Evolutionary conservation across 2,888 invertebrate genomes (phyloP), one percentile per base, ranked within the genome.

Genomic region (Rhingia rostrata): DNA sequence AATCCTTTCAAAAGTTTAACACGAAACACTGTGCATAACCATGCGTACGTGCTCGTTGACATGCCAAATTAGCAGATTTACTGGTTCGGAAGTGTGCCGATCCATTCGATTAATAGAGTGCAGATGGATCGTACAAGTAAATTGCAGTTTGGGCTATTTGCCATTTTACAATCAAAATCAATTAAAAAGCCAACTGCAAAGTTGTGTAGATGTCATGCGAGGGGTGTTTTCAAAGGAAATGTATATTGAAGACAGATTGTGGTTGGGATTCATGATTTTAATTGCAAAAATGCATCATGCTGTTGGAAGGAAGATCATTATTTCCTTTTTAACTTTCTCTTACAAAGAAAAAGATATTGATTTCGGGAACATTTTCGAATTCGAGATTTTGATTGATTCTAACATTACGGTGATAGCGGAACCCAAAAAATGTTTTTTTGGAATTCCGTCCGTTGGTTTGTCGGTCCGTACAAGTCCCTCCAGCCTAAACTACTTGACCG

Each of bases 101-200:
- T 69, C 61, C 22, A 22, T 22, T 56, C 49, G 63, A 43, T 56
- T 74, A 69, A 80, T 81, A 56, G 53, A 81, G 81, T 81, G 69
- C 14, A 43, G 56, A 74, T 54, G 22, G 73, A 56, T 74, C 63
- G 58, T 81, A 69, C 39, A 54, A 61, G 49, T 35, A 39, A 69
- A 69, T 74, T 63, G 47, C 67, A 67, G 51, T 22, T 22, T 35
- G 45, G 32, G 9, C 61, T 67, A n/a, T 22, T 22, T 47, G 63
- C 51, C 39, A 63, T 74, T 74, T 63, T 22, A 35, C 45, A 49
- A 45, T 53, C 37, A 54, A 74, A 74, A 74, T 64, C 63, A 81
- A 81, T 74, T 69, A 67, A 74, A 69, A 43, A 51, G 49, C n/a
- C 73, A 53, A 61, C 54, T 67, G 49, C 9, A 22, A 49, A 47